These are phyloP conservation scores for Paraescarpia echinospica DNA, from an alignment of 1,140 invertebrate genomes.

Conservation along the genomic window DNA sequence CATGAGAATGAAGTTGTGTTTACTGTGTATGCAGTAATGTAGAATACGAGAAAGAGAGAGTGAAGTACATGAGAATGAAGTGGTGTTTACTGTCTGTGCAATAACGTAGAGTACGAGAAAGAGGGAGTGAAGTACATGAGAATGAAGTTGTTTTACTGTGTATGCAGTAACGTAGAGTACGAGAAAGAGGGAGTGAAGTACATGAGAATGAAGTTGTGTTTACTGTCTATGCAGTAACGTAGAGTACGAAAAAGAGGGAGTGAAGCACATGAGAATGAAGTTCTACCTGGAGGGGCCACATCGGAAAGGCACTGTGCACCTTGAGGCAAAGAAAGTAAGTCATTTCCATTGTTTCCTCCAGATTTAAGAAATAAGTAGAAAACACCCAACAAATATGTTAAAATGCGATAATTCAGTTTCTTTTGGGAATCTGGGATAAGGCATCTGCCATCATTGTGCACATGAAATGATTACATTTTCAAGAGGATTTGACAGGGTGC, in stretches of 20 bases:
- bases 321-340: slow-evolving; percentile 81
- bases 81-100: not conserved
- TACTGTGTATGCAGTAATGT: not conserved
- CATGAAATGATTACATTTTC: no score
- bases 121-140: not conserved
- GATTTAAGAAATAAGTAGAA: slow-evolving; percentile 7
- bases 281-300: slow-evolving; percentile 84
- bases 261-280: slow-evolving; percentile 79
- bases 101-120: not conserved
- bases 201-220: not conserved
- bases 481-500: no score
- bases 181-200: not conserved
- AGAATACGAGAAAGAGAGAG: not conserved
- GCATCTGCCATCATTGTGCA: no score
- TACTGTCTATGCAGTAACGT: slow-evolving; percentile 64
- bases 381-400: no score
- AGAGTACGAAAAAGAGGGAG: slow-evolving; percentile 73
- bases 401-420: no score
- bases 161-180: not conserved
- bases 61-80: not conserved
- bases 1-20: not conserved
- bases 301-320: slow-evolving; percentile 77
- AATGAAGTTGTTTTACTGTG: not conserved
- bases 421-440: no score
- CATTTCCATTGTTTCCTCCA: slow-evolving; percentile 17